Percentiles rank a stretch among this genome's conserved stretches.
Conservation (phyloP, 2,888 invertebrate species). For the Dicycla oo region DNA sequence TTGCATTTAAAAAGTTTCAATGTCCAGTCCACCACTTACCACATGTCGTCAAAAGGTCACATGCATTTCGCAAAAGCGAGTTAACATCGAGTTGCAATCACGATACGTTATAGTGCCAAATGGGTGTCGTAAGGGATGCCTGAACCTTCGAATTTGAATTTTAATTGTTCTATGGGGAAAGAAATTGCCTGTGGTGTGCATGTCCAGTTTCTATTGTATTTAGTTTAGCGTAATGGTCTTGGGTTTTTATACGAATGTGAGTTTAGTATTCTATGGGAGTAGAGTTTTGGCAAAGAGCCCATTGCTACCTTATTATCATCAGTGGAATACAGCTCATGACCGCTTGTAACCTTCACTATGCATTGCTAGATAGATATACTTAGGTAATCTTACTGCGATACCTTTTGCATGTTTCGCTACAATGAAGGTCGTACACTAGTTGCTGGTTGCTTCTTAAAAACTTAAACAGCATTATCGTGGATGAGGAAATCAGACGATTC, state of each 20-base stretch:
- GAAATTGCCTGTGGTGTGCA: constrained; percentile 35
- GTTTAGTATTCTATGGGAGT: constrained; percentile 17
- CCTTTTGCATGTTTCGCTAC: neutral
- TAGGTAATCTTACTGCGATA: too few species aligned
- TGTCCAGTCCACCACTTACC: neutral
- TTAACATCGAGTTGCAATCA: constrained; percentile 43
- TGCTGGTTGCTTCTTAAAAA: neutral
- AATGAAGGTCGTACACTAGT: neutral
- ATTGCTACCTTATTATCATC: neutral
- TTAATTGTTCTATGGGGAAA: constrained; percentile 61
- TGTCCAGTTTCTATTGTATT: constrained; percentile 28
- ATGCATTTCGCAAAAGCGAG: constrained; percentile 53
- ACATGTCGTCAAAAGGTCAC: constrained; percentile 52
- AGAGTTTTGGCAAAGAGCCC: constrained; percentile 24
- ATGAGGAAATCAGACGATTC: neutral
- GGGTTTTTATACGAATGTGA: neutral
- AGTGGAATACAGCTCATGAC: constrained; percentile 7
- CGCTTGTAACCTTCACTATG: constrained; percentile 13
- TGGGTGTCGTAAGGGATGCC: constrained; percentile 48
- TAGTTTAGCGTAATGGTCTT: constrained; percentile 27
- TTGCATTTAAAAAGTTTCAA: constrained; percentile 9
- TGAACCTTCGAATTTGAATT: constrained; percentile 56
- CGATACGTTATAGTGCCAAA: constrained; percentile 58
- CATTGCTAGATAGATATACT: too few species aligned
- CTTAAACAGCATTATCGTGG: too few species aligned